Evolutionary conservation across 2,113 vertebrate species (phyloP).

Genomic region (Rutilus rutilus): DNA sequence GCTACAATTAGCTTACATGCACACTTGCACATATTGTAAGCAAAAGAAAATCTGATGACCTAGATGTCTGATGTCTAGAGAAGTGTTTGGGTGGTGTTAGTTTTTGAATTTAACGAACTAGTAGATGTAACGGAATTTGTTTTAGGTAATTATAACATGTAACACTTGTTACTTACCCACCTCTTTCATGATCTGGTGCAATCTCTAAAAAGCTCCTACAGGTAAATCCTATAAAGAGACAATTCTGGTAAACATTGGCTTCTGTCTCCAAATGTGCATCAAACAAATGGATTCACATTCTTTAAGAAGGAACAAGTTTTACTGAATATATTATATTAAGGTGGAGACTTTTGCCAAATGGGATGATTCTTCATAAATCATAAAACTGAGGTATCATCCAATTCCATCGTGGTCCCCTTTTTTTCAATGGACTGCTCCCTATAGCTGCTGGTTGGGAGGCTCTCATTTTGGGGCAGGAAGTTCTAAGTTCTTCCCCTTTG

Average conservation of each 20-base stretch:
- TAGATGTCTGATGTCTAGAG: neutral
- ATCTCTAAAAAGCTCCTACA: constrained; percentile 86
- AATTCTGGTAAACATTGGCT: neutral
- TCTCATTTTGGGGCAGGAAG: too few relatives aligned
- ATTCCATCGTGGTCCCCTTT: too few relatives aligned
- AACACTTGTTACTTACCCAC: constrained; percentile 68
- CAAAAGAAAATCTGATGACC: neutral
- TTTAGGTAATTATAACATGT: neutral
- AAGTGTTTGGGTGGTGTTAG: neutral
- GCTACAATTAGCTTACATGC: neutral
- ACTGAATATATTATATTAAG: too few relatives aligned
- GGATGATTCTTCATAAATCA: too few relatives aligned
- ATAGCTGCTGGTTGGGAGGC: too few relatives aligned
- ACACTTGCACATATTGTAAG: neutral
- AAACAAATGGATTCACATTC: neutral
- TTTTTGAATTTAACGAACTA: neutral
- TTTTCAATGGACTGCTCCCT: too few relatives aligned
- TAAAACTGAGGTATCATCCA: too few relatives aligned
- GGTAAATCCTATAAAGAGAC: constrained; percentile 79
- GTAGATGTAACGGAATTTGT: too few relatives aligned
- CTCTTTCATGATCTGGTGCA: constrained; percentile 84
- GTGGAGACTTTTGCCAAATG: too few relatives aligned
- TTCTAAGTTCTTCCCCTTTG: too few relatives aligned
- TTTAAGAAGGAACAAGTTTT: neutral
- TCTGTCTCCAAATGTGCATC: neutral